Percentiles rank a stretch among this genome's conserved stretches.
These are phyloP conservation scores for Argopecten irradians DNA, from an alignment of 1,140 invertebrate genomes.

Conservation along the genomic window DNA sequence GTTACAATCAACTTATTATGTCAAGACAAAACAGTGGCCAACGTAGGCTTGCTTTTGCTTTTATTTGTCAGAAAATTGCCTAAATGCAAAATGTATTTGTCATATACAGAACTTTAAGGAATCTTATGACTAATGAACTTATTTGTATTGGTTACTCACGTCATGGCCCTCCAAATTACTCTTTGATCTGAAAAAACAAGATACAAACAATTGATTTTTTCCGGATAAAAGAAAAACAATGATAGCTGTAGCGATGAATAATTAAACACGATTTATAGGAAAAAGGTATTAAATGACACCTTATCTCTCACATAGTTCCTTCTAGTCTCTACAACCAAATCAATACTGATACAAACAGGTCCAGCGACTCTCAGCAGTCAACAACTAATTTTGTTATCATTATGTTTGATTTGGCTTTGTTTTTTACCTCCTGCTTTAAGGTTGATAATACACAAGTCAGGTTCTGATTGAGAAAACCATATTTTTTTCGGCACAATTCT, in stretches of 20 bases:
- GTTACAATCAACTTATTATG: too few species aligned
- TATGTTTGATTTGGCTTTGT: too few species aligned
- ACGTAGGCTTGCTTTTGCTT: too few species aligned
- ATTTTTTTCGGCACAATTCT: too few species aligned
- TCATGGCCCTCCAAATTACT: not conserved
- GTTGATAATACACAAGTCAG: too few species aligned
- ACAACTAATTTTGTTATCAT: too few species aligned
- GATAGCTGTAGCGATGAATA: not conserved
- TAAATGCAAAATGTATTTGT: too few species aligned
- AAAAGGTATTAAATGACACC: not conserved
- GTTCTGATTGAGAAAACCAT: too few species aligned
- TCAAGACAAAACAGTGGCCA: too few species aligned
- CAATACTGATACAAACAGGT: not conserved
- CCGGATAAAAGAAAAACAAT: not conserved
- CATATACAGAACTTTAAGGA: too few species aligned
- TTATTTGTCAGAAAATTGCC: too few species aligned
- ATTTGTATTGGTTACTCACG: not conserved
- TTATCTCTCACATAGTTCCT: not conserved
- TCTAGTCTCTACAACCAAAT: not conserved
- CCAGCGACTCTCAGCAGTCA: not conserved
- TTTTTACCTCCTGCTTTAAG: too few species aligned
- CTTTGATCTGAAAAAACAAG: not conserved
- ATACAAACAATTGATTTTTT: not conserved
- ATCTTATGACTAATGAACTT: not conserved
- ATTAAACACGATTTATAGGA: not conserved